Conservation (phyloP, 1,140 invertebrate genomes). For the Frieseomelitta varia region DNA sequence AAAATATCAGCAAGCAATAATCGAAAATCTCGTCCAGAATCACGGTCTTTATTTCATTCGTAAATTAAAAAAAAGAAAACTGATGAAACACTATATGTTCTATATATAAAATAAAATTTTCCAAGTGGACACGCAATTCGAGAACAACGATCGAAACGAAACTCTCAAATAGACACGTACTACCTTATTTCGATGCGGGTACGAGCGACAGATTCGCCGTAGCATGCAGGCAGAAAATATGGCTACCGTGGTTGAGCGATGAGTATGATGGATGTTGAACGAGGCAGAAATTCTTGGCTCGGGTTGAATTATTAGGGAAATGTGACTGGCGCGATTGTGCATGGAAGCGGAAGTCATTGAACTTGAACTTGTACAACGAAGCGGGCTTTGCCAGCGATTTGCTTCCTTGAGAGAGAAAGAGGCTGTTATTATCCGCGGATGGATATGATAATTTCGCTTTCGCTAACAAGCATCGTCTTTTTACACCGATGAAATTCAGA, state of each 20-base stretch:
- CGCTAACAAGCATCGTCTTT: not conserved
- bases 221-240: not conserved
- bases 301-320: conserved; percentile 25
- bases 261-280: not conserved
- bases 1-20: too few relatives aligned
- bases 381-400: not conserved
- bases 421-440: not conserved
- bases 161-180: too few relatives aligned
- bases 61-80: too few relatives aligned
- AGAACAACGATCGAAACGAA: too few relatives aligned
- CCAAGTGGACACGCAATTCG: too few relatives aligned
- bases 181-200: not conserved
- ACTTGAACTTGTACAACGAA: conserved; percentile 4
- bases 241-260: not conserved
- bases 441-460: not conserved
- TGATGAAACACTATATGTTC: too few relatives aligned
- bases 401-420: not conserved
- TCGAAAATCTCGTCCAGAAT: too few relatives aligned
- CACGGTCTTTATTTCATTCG: too few relatives aligned
- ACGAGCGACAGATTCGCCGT: not conserved
- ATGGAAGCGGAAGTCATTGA: not conserved
- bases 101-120: too few relatives aligned
- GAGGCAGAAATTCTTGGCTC: not conserved
- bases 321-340: conserved; percentile 9
- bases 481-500: too few relatives aligned